Evolutionary conservation across 2,888 invertebrate genomes (phyloP).

Genomic region (Cepaea hortensis): DNA sequence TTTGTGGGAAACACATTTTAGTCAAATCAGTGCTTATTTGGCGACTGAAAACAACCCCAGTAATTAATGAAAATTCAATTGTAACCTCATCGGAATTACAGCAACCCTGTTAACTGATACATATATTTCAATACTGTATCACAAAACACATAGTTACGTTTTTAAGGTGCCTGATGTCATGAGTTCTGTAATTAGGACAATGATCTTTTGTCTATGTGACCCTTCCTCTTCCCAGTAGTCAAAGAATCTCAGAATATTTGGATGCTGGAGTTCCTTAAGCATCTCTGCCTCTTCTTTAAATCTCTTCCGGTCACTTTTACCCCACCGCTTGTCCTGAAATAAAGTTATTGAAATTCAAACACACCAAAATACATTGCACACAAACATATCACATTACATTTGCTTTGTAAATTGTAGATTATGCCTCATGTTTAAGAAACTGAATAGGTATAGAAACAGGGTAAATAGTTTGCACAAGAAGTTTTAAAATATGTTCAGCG

Average conservation of each 20-base stretch:
- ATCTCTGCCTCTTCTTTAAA: slow-evolving; percentile 87
- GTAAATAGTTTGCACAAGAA: too few species aligned
- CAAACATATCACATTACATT: not conserved
- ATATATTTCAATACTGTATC: too few species aligned
- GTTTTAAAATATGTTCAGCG: too few species aligned
- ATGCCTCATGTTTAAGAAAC: too few species aligned
- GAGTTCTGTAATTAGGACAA: slow-evolving; percentile 98
- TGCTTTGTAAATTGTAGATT: too few species aligned
- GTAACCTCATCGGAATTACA: too few species aligned
- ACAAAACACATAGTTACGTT: slow-evolving; percentile 81
- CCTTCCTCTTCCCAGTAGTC: slow-evolving; percentile 98
- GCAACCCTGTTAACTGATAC: too few species aligned
- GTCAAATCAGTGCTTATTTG: too few species aligned
- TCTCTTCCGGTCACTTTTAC: slow-evolving; percentile 93
- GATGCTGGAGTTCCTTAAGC: slow-evolving; percentile 97
- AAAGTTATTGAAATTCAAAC: not conserved
- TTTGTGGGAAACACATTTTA: too few species aligned
- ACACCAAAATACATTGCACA: not conserved
- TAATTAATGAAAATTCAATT: too few species aligned
- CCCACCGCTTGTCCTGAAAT: slow-evolving; percentile 88
- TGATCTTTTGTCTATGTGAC: slow-evolving; percentile 93
- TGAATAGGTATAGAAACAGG: too few species aligned
- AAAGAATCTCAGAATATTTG: slow-evolving; percentile 81
- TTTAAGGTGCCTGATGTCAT: slow-evolving; percentile 99
- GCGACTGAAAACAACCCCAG: too few species aligned